phyloP scores from a whole-genome alignment of 2,113 vertebrate genomes.

The Todiramphus saurophagus region DNA sequence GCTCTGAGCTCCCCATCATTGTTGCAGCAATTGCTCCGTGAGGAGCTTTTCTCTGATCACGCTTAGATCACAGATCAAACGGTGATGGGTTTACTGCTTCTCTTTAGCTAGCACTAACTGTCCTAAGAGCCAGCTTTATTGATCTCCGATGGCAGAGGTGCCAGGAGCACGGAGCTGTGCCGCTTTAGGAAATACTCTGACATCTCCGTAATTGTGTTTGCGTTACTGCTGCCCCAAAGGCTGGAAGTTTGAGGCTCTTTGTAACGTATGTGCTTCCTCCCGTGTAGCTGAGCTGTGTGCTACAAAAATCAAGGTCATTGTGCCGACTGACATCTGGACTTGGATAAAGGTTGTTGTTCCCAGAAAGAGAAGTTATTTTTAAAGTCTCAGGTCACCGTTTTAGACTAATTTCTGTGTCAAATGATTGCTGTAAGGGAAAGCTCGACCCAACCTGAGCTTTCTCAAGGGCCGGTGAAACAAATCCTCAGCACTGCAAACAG shows the following conservation, averaged over 20 bases:
- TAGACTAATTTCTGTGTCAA: background rate
- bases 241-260: background rate
- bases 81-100: background rate
- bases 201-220: background rate
- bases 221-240: background rate
- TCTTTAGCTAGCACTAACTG: slow-evolving; percentile 3
- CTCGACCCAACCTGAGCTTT: background rate
- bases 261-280: background rate
- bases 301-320: background rate
- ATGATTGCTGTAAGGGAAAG: background rate
- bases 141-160: background rate
- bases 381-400: background rate
- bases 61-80: background rate
- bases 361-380: background rate
- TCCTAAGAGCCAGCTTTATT: background rate
- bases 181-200: background rate
- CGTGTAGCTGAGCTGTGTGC: background rate
- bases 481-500: background rate
- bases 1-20: background rate
- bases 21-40: background rate
- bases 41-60: background rate
- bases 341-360: background rate
- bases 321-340: background rate
- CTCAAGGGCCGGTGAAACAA: background rate
- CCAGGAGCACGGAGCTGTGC: background rate